phyloP scores from a whole-genome alignment of 1,140 invertebrate species.

The Sipha flava region DNA sequence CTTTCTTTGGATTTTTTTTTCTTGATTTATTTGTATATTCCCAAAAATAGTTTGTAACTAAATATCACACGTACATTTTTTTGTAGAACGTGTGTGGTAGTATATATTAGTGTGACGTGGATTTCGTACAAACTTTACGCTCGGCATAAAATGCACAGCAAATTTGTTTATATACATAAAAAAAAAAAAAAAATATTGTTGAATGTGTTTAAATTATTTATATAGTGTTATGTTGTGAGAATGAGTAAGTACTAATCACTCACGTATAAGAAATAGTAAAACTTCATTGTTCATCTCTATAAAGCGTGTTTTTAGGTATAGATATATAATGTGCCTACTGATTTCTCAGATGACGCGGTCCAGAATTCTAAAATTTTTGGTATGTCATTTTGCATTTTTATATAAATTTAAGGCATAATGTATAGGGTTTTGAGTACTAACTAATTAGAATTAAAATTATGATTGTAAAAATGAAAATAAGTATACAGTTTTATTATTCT shows the following conservation, averaged over 20 bases:
- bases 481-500: slow-evolving; percentile 17
- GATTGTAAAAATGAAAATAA: slow-evolving; percentile 14
- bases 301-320: slow-evolving; percentile 28
- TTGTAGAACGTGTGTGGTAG: slow-evolving; percentile 32
- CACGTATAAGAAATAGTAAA: slow-evolving; percentile 21
- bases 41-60: slow-evolving; percentile 28
- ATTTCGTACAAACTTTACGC: slow-evolving; percentile 20
- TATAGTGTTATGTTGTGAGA: slow-evolving; percentile 29
- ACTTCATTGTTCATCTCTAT: not conserved
- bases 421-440: slow-evolving; percentile 20
- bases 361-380: slow-evolving; percentile 21
- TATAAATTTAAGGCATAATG: not conserved
- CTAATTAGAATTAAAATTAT: slow-evolving; percentile 9
- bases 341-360: slow-evolving; percentile 19
- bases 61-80: slow-evolving; percentile 31
- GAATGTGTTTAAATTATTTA: slow-evolving; percentile 27
- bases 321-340: slow-evolving; percentile 2
- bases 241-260: slow-evolving; percentile 28
- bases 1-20: slow-evolving; percentile 30
- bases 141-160: slow-evolving; percentile 30
- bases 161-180: slow-evolving; percentile 11
- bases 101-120: slow-evolving; percentile 28
- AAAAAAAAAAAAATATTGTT: slow-evolving; percentile 2
- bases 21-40: slow-evolving; percentile 31
- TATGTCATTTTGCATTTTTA: slow-evolving; percentile 29